phyloP scores from a whole-genome alignment of 2,797 vertebrate genomes.

The Poeciliopsis infans region DNA sequence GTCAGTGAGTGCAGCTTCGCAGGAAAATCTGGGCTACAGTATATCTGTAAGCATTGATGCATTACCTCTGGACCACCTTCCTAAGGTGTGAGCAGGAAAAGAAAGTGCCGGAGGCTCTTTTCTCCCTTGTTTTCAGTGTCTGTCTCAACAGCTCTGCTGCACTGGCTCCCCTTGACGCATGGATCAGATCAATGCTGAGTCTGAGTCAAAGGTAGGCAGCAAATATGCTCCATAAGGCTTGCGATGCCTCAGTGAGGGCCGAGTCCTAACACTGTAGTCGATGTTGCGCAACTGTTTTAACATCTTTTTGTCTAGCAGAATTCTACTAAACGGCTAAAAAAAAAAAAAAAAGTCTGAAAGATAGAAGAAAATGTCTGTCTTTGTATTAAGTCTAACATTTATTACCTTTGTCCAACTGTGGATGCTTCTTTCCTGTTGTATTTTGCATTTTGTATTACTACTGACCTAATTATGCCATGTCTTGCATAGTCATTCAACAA shows the following conservation, averaged over 20 bases:
- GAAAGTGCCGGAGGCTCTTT: conserved; percentile 22
- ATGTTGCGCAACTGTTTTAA: conserved; percentile 17
- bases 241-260: conserved; percentile 37
- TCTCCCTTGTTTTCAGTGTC: conserved; percentile 34
- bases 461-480: not conserved
- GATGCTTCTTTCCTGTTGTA: not conserved
- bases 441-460: not conserved
- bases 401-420: not conserved
- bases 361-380: not conserved
- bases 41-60: conserved; percentile 5
- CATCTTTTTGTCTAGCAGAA: not conserved
- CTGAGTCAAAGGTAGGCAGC: conserved; percentile 56
- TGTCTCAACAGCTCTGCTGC: conserved; percentile 64
- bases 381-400: too few species aligned
- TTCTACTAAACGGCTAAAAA: not conserved
- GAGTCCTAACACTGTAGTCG: conserved; percentile 31
- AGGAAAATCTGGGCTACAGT: conserved; percentile 1
- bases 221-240: conserved; percentile 34
- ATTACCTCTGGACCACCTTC: conserved; percentile 9
- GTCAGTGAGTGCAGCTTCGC: conserved; percentile 13
- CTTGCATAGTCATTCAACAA: not conserved
- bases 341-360: not conserved
- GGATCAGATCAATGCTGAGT: conserved; percentile 68
- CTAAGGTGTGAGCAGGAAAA: conserved; percentile 20
- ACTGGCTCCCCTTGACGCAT: conserved; percentile 63